phyloP scores from a whole-genome alignment of 1,140 invertebrate species.

The Pseudomyrmex concolor region DNA sequence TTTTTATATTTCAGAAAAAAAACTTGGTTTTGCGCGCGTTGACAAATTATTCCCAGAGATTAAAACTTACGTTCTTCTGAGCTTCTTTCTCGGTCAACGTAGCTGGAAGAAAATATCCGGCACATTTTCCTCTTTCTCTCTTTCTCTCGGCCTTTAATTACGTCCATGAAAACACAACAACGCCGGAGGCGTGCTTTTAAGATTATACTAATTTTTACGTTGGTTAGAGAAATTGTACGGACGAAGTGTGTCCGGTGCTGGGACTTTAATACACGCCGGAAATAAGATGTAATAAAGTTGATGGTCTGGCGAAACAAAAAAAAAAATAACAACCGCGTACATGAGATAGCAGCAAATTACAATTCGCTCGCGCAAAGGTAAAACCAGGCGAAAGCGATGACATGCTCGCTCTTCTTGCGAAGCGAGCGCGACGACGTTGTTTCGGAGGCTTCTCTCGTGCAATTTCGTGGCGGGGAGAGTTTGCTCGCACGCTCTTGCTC shows the following conservation, averaged over 20 bases:
- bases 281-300: conserved; percentile 51
- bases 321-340: not conserved
- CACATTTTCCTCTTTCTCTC: not conserved
- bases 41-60: conserved; percentile 8
- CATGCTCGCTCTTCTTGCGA: conserved; percentile 60
- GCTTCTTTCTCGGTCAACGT: not conserved
- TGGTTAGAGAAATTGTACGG: not conserved
- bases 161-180: conserved; percentile 20
- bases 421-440: conserved; percentile 13
- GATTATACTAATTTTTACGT: conserved; percentile 36
- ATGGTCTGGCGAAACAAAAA: not conserved
- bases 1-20: not conserved
- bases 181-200: not conserved
- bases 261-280: conserved; percentile 19
- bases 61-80: not conserved
- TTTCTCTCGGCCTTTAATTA: conserved; percentile 16
- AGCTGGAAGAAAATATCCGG: not conserved
- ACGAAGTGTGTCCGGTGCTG: not conserved
- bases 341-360: conserved; percentile 47
- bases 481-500: conserved; percentile 21
- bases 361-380: conserved; percentile 30
- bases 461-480: conserved; percentile 45
- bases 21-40: not conserved
- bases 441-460: not conserved
- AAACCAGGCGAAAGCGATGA: conserved; percentile 59